Evolutionary conservation across 1,140 invertebrate species (phyloP), one percentile per base, ranked within the genome.

Genomic region (Polypedilum vanderplanki): DNA sequence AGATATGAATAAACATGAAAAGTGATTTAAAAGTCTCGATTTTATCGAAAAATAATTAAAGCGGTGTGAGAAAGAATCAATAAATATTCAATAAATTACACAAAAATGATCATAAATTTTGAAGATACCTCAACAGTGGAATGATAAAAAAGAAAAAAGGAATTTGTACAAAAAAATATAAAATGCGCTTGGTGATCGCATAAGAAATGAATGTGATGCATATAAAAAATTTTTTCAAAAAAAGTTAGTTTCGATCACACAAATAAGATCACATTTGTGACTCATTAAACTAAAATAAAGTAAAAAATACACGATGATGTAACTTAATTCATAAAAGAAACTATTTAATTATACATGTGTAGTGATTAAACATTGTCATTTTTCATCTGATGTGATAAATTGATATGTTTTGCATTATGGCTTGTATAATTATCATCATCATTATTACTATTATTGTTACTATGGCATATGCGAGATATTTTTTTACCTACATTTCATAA

Each of bases 81-180:
- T 57, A 57, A 57, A 57, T 57, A 57, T 57, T 57, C 46, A 57
- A 57, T 57, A 57, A 57, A 57, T 57, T 57, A 57, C 46, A 57
- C n/a, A 57, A 57, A 57, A 57, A 15, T n/a, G 46, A 57, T 57
- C 46, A 57, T 57, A 57, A 57, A 57, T 57, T 57, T 57, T 33
- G 24, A 33, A 33, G 5, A 33, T 33, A 33, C 5, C 24, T 33
- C 5, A 33, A 33, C 1, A 33, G 1, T 33, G 24, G 24, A 33
- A 33, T 33, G 24, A 33, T 33, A 33, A 33, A 33, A 33, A 33
- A 33, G 24, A 33, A 33, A 5, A 33, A 33, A 33, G 24, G n/a
- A n/a, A n/a, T n/a, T n/a, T n/a, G n/a, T n/a, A n/a, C n/a, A 33
- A 33, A 33, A 33, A 5, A 5, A 5, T 3, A 5, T 3, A 33